Evolutionary conservation across 2,113 vertebrate species (phyloP).

Genomic region (Chaenogobius annularis): DNA sequence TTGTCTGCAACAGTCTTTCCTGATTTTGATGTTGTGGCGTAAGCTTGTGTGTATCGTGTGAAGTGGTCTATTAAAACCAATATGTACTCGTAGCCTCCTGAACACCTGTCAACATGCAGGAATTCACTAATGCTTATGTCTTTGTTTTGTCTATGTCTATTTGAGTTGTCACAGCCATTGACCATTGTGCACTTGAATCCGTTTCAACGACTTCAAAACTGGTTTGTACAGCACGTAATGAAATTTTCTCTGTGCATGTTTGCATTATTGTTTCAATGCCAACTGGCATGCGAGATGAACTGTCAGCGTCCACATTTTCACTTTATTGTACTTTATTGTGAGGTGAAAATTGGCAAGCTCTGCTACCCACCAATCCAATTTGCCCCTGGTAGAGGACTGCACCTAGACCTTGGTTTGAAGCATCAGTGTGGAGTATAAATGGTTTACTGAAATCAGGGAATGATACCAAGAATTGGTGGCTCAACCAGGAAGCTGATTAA

Average conservation of each 20-base stretch:
- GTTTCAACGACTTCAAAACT: background rate
- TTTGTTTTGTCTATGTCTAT: too few relatives aligned
- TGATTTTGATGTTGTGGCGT: background rate
- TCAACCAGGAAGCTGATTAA: background rate
- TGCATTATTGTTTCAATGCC: too few relatives aligned
- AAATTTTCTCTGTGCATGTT: background rate
- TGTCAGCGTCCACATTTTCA: background rate
- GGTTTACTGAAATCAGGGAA: constrained; percentile 1
- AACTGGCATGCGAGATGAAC: background rate
- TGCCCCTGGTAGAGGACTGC: too few relatives aligned
- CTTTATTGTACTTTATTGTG: too few relatives aligned
- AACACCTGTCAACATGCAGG: too few relatives aligned
- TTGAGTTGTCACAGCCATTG: too few relatives aligned
- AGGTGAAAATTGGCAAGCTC: too few relatives aligned
- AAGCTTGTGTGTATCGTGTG: background rate
- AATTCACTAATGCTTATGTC: too few relatives aligned
- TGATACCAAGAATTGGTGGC: background rate
- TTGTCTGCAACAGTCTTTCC: background rate
- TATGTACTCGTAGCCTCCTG: too few relatives aligned
- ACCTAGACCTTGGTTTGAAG: too few relatives aligned
- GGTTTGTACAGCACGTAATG: background rate
- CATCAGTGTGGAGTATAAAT: too few relatives aligned
- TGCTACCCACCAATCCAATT: background rate
- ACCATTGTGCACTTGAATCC: background rate
- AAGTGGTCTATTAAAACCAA: background rate